Evolutionary conservation across 2,113 vertebrate species (phyloP).

Genomic region (Calyptomena viridis): DNA sequence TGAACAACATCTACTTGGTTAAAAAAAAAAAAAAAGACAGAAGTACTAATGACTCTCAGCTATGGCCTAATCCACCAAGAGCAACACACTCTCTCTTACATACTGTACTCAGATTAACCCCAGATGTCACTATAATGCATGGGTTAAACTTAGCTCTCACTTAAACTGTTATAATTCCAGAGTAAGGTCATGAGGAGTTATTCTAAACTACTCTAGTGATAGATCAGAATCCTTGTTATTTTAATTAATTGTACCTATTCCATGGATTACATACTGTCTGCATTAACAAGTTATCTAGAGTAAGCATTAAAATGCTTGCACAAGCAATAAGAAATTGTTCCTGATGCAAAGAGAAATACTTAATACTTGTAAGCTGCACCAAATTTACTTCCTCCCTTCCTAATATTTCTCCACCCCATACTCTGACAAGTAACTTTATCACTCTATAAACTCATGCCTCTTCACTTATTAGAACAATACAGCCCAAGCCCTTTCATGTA

Average conservation of each 20-base stretch:
- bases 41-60: neutral
- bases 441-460: neutral
- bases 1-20: neutral
- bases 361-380: neutral
- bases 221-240: neutral
- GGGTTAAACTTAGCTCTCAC: conserved; percentile 18
- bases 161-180: conserved; percentile 22
- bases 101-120: conserved; percentile 33
- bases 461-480: neutral
- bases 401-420: neutral
- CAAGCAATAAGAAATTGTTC: neutral
- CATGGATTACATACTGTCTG: neutral
- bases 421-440: neutral
- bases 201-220: neutral
- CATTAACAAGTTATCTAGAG: neutral
- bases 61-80: neutral
- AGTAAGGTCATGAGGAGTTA: neutral
- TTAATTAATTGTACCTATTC: neutral
- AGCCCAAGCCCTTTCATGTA: neutral
- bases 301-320: neutral
- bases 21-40: neutral
- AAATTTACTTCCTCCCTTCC: neutral
- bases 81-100: neutral
- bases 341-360: neutral
- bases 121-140: conserved; percentile 13